Evolutionary conservation across 2,797 vertebrate species (phyloP), one percentile per base, ranked within the genome.

Genomic region (Oophaga sylvatica): DNA sequence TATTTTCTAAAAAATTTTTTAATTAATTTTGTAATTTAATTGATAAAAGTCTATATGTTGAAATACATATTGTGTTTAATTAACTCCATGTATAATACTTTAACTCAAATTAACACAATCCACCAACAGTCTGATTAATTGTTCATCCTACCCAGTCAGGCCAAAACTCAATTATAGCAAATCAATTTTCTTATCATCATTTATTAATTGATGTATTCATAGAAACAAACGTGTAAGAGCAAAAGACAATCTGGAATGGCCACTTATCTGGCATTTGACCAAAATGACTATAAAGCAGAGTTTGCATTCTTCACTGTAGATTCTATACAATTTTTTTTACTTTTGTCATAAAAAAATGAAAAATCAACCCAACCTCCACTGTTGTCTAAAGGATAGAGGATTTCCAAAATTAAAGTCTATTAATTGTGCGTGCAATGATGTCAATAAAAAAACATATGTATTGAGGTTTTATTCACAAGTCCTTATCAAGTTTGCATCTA

Each of bases 121-220:
- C 9, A 45, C 71, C 45, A 19, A 12, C 45, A 73, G 71, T 76
- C 53, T 76, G 20, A 76, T 76, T 76, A 53, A 76, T 11, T 53
- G 19, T 35, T 48, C n/a, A 76, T 53, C 22, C 73, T 53, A 12
- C 20, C 35, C 26, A 76, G 20, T 53, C 20, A 48, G 12, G 11
- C 73, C 41, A 76, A 76, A 76, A 76, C 53, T n/a, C 45, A 76
- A 48, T 76, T 76, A 76, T 5, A n/a, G n/a, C 20, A 53, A 76
- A 76, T 53, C 11, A n/a, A 7, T 76, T 53, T 15, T 22, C 17
- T 48, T 76, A 22, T 73, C 48, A 16, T 8, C 29, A 71, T 17
- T 16, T 71, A 35, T 19, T 71, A 17, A 41, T 1, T 35, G 31
- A 17, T 71, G 31, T 73, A 41, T 19, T 9, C 13, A 73, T 35